Evolutionary conservation across 2,797 vertebrate species (phyloP), one percentile per base, ranked within the genome.

Genomic region (Xenopus petersii): DNA sequence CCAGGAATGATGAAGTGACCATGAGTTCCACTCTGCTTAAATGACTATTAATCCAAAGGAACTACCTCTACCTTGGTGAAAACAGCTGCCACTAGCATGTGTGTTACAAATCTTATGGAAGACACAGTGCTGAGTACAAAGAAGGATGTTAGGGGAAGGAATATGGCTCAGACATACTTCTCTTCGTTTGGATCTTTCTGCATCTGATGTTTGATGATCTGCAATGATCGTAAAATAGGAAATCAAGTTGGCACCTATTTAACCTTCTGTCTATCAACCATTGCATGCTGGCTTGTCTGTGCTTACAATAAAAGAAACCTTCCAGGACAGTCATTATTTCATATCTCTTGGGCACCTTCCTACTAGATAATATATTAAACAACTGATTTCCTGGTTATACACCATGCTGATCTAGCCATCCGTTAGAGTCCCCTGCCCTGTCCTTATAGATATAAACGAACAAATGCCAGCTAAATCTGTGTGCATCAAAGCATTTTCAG

Each of bases 1-100:
- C 88, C 89, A 92, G 80, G 71, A 93, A 82, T 13, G 84, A 81
- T 77, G 86, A 77, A 3, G 85, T 84, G 81, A 87, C 89, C 93
- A 93, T 93, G 61, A 47, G 58, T 13, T 21, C 36, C 6, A 13
- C 48, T 60, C 55, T 74, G 16, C 8, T 15, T 5, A 46, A 42
- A 70, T 48, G 58, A 12, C 30, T 59, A 74, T 60, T 64, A 69
- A 74, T 79, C 76, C 76, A 65, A 54, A 46, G 30, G 65, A 49
- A 60, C 24, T 73, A 77, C 9, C 12, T 17, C 26, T 68, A 73
- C 36, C 8, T 8, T n/a, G 47, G 11, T 64, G 11, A 64, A 64
- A 54, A 48, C 26, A 56, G 47, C 60, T 13, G 55, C 2, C 12
- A 59, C 48, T 8, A 17, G 59, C 4, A 42, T 36, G 26, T 47